phyloP scores from a whole-genome alignment of 2,888 invertebrate genomes.

The Lacanobia oleracea region DNA sequence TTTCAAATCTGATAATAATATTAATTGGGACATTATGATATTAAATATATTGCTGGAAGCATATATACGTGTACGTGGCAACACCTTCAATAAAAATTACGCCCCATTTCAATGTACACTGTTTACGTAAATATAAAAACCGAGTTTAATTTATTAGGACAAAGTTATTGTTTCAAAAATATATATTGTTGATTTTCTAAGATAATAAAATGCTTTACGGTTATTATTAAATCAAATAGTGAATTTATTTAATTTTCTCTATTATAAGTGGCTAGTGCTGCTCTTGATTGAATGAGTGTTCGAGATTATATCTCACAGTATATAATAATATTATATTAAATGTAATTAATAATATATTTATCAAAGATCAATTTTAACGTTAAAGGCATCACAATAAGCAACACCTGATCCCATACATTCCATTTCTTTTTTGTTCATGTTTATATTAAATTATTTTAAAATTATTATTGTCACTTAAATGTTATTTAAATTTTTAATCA shows the following conservation, averaged over 20 bases:
- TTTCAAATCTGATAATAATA: constrained; percentile 27
- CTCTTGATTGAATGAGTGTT: constrained; percentile 76
- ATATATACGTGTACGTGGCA: background rate
- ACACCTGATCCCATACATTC: constrained; percentile 78
- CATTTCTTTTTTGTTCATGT: constrained; percentile 72
- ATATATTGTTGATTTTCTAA: constrained; percentile 65
- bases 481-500: constrained; percentile 61
- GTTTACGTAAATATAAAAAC: constrained; percentile 37
- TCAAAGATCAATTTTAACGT: constrained; percentile 78
- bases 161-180: constrained; percentile 59
- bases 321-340: constrained; percentile 64
- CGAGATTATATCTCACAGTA: constrained; percentile 75
- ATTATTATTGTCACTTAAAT: constrained; percentile 53
- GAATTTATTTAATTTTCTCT: constrained; percentile 61
- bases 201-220: constrained; percentile 58
- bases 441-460: constrained; percentile 51
- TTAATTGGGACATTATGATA: constrained; percentile 40
- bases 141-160: constrained; percentile 49
- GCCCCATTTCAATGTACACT: constrained; percentile 42
- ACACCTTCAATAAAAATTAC: constrained; percentile 18
- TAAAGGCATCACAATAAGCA: constrained; percentile 74
- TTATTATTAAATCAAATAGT: constrained; percentile 50
- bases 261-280: constrained; percentile 78
- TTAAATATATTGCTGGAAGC: constrained; percentile 30
- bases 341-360: constrained; percentile 65